Conservation (phyloP, 2,888 invertebrate genomes). For the Temnothorax ravouxi region DNA sequence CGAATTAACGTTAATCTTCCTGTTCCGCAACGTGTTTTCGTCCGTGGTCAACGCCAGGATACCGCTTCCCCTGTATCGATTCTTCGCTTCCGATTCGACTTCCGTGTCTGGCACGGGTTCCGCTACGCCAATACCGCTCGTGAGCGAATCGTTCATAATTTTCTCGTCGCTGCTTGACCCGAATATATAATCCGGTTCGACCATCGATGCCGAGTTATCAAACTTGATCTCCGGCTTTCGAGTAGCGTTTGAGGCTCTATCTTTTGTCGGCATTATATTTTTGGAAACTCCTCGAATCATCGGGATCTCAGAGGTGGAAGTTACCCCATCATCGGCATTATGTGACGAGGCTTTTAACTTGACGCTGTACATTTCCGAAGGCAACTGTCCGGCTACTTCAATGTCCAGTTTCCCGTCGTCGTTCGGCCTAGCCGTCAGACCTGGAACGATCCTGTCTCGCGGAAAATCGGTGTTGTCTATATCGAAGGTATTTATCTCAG, state of each 20-base stretch:
- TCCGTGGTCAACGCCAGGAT: constrained; percentile 70
- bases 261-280: not conserved
- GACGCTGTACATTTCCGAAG: constrained; percentile 81
- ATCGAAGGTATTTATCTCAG: constrained; percentile 77
- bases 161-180: not conserved
- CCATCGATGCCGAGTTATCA: not conserved
- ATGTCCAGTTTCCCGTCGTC: constrained; percentile 78
- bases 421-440: constrained; percentile 33
- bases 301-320: constrained; percentile 45
- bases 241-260: not conserved
- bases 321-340: not conserved
- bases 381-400: constrained; percentile 81
- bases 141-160: constrained; percentile 45
- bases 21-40: constrained; percentile 70
- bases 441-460: constrained; percentile 79
- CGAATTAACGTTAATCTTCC: constrained; percentile 66
- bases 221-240: not conserved
- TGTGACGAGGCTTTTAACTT: constrained; percentile 77
- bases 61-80: constrained; percentile 78
- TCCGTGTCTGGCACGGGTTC: constrained; percentile 84
- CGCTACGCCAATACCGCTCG: constrained; percentile 83
- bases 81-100: constrained; percentile 80
- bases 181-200: not conserved
- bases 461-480: constrained; percentile 80
- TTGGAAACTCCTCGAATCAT: not conserved